Conservation (phyloP, 1,140 invertebrate genomes). For the Condylostylus longicornis region DNA sequence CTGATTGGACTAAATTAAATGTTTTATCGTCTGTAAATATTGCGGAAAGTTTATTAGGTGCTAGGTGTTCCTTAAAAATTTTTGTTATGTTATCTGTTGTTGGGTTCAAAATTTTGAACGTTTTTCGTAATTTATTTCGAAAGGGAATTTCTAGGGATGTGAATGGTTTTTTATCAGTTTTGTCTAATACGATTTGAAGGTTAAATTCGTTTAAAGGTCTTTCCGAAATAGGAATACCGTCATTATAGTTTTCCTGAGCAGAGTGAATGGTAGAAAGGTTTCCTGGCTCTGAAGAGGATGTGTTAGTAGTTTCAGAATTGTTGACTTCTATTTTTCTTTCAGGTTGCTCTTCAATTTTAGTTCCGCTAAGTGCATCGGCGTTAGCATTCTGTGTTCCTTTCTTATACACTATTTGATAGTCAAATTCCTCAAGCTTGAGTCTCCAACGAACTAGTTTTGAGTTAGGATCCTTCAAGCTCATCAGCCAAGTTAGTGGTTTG, state of each 20-base stretch:
- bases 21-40: conserved; percentile 10
- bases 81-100: conserved; percentile 6
- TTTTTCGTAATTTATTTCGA: conserved; percentile 8
- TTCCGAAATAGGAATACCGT: conserved; percentile 9
- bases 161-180: conserved; percentile 2
- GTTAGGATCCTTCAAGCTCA: conserved; percentile 32
- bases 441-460: conserved; percentile 32
- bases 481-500: conserved; percentile 33
- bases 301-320: neutral
- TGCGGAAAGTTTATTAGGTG: conserved; percentile 7
- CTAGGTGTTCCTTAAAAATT: conserved; percentile 12
- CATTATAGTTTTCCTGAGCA: conserved; percentile 2
- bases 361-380: conserved; percentile 16
- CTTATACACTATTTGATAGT: conserved; percentile 33
- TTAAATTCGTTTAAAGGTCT: conserved; percentile 12
- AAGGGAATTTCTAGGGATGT: conserved; percentile 7
- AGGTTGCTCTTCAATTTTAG: neutral
- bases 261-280: conserved; percentile 5
- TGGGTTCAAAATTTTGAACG: conserved; percentile 4
- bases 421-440: conserved; percentile 31
- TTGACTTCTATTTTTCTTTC: neutral
- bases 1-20: conserved; percentile 5
- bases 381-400: conserved; percentile 22
- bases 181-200: conserved; percentile 7
- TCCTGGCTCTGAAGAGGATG: too few relatives aligned